phyloP scores from a whole-genome alignment of 2,797 vertebrate genomes.

The Alectoris magna region DNA sequence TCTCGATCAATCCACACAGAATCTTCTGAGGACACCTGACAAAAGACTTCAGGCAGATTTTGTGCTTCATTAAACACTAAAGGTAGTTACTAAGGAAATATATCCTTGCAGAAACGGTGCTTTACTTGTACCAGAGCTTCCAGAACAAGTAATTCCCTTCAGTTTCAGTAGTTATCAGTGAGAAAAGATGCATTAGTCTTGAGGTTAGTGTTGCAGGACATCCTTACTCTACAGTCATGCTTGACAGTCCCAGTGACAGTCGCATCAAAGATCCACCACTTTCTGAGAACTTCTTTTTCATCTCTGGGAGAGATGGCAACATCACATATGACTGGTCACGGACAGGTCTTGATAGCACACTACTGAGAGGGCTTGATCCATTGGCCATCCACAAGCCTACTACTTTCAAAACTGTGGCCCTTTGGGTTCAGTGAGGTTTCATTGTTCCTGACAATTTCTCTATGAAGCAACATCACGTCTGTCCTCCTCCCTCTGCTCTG shows the following conservation, averaged over 20 bases:
- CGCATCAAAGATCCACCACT: background rate
- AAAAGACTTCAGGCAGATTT: background rate
- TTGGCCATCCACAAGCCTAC: background rate
- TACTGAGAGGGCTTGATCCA: too few relatives aligned
- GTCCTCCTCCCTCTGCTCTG: background rate
- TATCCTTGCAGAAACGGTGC: background rate
- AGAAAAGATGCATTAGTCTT: background rate
- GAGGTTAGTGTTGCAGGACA: background rate
- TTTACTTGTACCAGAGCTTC: background rate
- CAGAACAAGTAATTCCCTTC: background rate
- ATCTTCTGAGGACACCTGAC: background rate
- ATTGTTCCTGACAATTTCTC: background rate
- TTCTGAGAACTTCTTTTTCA: background rate
- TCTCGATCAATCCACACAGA: background rate
- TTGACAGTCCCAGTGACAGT: background rate
- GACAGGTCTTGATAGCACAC: background rate
- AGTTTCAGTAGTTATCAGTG: rapidly evolving
- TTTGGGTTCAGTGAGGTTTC: background rate
- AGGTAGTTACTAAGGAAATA: background rate
- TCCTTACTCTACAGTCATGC: background rate
- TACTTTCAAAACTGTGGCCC: background rate
- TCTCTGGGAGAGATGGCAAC: background rate
- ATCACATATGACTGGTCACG: too few relatives aligned
- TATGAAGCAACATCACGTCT: background rate
- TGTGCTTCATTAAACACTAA: background rate